Conservation (phyloP, 2,888 invertebrate genomes). For the Nezara viridula region DNA sequence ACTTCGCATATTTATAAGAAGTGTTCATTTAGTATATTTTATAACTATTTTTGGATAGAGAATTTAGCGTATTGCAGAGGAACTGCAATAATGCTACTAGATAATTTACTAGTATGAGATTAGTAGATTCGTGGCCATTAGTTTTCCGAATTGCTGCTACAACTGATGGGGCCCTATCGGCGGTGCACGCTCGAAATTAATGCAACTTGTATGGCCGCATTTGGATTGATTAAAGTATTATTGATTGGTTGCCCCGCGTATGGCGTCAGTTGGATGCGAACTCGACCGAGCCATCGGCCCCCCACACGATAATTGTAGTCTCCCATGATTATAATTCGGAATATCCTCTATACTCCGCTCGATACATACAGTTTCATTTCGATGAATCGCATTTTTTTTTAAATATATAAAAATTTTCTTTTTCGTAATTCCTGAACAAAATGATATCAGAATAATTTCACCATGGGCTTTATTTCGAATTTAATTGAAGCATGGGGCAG, state of each 20-base stretch:
- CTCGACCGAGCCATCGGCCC: neutral
- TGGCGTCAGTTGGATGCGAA: constrained; percentile 24
- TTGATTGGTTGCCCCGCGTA: constrained; percentile 14
- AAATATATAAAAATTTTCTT: neutral
- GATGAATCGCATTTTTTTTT: neutral
- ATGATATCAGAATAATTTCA: neutral
- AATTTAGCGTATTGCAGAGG: neutral
- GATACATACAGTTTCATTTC: neutral
- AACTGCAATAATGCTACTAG: neutral
- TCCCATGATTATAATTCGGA: neutral
- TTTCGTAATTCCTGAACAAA: neutral
- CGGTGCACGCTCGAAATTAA: constrained; percentile 6
- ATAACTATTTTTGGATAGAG: neutral
- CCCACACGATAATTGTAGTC: neutral
- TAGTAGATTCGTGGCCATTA: constrained; percentile 5
- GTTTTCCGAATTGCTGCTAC: constrained; percentile 13
- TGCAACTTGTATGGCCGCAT: constrained; percentile 34
- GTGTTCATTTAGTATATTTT: too few relatives aligned
- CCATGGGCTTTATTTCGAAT: neutral
- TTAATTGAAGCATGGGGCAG: neutral
- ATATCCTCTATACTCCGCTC: neutral
- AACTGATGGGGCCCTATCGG: neutral
- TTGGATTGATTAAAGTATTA: constrained; percentile 43
- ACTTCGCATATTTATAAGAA: too few relatives aligned
- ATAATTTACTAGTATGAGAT: constrained; percentile 38